Percentiles rank a stretch among this genome's conserved stretches.
Conservation (phyloP, 2,113 vertebrate genomes). For the Hassar affinis region DNA sequence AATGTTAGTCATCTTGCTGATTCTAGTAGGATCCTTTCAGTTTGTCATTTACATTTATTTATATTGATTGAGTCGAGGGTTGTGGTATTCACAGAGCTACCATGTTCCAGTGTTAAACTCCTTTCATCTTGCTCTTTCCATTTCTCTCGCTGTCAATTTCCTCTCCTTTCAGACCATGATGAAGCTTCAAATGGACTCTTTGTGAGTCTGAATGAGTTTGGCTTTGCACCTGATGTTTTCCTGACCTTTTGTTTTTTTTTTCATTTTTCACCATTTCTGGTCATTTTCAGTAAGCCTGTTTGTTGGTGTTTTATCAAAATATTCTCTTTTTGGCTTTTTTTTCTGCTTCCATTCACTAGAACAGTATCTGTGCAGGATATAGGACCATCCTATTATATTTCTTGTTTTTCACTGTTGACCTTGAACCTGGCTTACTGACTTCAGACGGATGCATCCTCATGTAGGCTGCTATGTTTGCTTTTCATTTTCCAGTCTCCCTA, state of each 20-base stretch:
- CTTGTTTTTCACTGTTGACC: constrained; percentile 11
- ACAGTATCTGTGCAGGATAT: neutral
- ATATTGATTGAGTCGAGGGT: neutral
- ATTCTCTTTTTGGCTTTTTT: constrained; percentile 15
- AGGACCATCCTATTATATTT: neutral
- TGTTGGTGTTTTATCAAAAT: constrained; percentile 1
- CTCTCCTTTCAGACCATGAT: constrained; percentile 35
- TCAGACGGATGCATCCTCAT: neutral
- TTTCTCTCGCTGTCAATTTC: constrained; percentile 37
- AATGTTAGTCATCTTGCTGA: neutral
- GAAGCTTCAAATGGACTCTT: constrained; percentile 41
- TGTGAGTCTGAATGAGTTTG: constrained; percentile 39
- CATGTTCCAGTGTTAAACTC: neutral
- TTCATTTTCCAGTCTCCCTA: constrained; percentile 1
- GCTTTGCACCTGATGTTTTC: constrained; percentile 30
- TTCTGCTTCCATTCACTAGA: constrained; percentile 9
- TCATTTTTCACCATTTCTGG: neutral
- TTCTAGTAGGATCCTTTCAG: constrained; percentile 2
- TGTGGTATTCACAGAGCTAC: neutral
- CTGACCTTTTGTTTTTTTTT: constrained; percentile 17
- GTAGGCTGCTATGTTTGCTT: constrained; percentile 1
- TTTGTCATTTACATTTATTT: constrained; percentile 26
- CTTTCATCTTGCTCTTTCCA: neutral
- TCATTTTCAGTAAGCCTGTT: constrained; percentile 32
- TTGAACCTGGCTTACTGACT: neutral